Conservation (phyloP, 2,113 vertebrate species). For the Cyprinodon brontotheroides region DNA sequence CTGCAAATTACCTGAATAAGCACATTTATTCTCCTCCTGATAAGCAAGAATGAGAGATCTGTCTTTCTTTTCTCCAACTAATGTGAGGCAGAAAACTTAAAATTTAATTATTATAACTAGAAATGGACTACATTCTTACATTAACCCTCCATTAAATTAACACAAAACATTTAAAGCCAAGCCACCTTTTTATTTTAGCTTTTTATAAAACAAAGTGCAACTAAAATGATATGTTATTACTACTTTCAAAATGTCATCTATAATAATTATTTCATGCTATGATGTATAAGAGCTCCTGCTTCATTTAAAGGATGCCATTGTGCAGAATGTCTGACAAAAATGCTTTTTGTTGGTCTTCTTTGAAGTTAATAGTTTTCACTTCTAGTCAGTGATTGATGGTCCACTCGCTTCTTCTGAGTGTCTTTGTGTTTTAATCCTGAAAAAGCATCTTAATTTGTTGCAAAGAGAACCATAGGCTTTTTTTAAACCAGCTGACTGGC, state of each 20-base stretch:
- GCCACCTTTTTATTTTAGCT: neutral
- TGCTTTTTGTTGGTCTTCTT: neutral
- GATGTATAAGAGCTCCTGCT: neutral
- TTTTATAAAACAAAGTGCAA: neutral
- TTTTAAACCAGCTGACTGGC: neutral
- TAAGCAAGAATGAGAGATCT: conserved; percentile 28
- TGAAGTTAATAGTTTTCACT: neutral
- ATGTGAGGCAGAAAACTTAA: neutral
- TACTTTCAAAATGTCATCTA: neutral
- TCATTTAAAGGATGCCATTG: neutral
- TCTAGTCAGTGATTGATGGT: neutral
- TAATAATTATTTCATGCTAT: neutral
- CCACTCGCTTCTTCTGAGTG: neutral
- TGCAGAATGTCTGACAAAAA: neutral
- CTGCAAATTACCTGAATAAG: neutral
- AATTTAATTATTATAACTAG: neutral
- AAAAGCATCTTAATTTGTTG: neutral
- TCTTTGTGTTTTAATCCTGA: neutral
- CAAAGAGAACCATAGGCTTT: neutral
- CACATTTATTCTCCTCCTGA: conserved; percentile 25
- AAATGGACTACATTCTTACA: too few species aligned
- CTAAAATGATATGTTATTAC: neutral
- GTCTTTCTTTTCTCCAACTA: neutral
- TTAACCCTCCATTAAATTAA: neutral
- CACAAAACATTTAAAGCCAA: neutral